These are phyloP conservation scores for Strongylocentrotus purpuratus DNA, from an alignment of 35 echinoderm and acorn worm genomes.

Conservation along the genomic window DNA sequence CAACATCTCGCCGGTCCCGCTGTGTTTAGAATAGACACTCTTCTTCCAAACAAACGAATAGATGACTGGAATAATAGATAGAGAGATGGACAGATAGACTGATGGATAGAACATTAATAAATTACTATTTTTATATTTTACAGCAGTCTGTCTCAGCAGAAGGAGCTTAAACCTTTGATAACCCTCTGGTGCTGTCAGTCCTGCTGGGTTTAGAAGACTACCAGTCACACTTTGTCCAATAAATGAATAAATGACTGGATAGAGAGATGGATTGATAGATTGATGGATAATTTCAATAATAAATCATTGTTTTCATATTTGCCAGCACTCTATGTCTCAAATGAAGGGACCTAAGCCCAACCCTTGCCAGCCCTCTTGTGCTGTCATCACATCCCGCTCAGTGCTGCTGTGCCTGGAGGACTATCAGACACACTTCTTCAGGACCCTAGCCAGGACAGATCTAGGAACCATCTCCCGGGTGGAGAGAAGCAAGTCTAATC, in stretches of 20 bases:
- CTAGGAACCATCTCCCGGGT: slow-evolving; percentile 45
- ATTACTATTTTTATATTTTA: background rate
- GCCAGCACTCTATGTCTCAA: slow-evolving; percentile 45
- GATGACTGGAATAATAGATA: too few species aligned
- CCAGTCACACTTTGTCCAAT: slow-evolving; percentile 67
- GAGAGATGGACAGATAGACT: too few species aligned
- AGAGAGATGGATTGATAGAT: too few species aligned
- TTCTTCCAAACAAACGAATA: too few species aligned
- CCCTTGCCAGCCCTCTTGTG: slow-evolving; percentile 74
- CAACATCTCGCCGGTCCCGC: too few species aligned
- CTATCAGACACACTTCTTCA: slow-evolving; percentile 75
- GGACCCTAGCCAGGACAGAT: slow-evolving; percentile 49
- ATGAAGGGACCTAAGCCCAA: background rate
- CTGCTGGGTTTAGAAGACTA: slow-evolving; percentile 71
- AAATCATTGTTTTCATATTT: background rate
- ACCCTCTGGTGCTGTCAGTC: slow-evolving; percentile 66
- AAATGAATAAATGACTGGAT: too few species aligned
- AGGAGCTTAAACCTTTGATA: slow-evolving; percentile 53
- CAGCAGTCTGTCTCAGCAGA: slow-evolving; percentile 40
- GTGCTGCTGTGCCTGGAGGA: slow-evolving; percentile 76
- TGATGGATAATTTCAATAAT: too few species aligned
- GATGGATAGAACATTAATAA: too few species aligned
- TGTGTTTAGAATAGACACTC: too few species aligned
- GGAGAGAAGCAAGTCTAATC: background rate
- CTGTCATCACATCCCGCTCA: slow-evolving; percentile 49